Base-by-base conservation (phyloP, 2,888 invertebrate species). In the Noctuana brunneofusca region DNA sequence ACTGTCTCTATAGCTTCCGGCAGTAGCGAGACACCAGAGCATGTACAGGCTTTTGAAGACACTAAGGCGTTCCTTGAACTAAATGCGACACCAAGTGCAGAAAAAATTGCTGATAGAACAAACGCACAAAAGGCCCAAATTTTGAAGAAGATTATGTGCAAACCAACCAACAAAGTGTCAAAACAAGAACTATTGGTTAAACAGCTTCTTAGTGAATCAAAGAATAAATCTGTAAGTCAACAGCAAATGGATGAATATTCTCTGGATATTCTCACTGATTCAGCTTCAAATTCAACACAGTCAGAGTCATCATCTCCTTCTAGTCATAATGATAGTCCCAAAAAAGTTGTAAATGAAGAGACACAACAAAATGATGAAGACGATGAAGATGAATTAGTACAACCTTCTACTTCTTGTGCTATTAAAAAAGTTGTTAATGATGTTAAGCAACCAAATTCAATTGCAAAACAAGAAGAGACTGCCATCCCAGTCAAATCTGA, bases 1-100 rank as follows among this genome's bases (percentile, higher is more conserved):
- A 20, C 30, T 22, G 50, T 57, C 43, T 20, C 55, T 59, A 54
- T 62, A 66, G 57, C 14, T 66, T 5, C 65, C 66, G 48, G 70
- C 66, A n/a, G 4, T 32, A 20, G n/a, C 0, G 52, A 20, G 6
- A 20, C n/a, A 3, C 20, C 49, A 49, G 49, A 63, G 3, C 18
- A 27, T 41, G 50, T 18, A 43, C 49, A 55, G n/a, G 43, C 41
- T 32, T 63, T 57, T 41, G 43, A 63, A 30, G 56, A 57, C 1
- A 57, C 63, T 0, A 57, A 63, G 20, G 30, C 22, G 1, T 57
- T 53, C 11, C 22, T 63, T 2, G 63, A 52, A 43, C 16, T 2
- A 24, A 43, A 35, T 24, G 53, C 63, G 0, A 18, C 32, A 9
- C n/a, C 50, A 14, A 1, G 46, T 49, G n/a, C 20, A 9, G 52